A percentile compares a stretch with the other conserved stretches of the same genome.
Evolutionary conservation across 2,797 vertebrate genomes (phyloP).

Genomic region (Alosa sapidissima): DNA sequence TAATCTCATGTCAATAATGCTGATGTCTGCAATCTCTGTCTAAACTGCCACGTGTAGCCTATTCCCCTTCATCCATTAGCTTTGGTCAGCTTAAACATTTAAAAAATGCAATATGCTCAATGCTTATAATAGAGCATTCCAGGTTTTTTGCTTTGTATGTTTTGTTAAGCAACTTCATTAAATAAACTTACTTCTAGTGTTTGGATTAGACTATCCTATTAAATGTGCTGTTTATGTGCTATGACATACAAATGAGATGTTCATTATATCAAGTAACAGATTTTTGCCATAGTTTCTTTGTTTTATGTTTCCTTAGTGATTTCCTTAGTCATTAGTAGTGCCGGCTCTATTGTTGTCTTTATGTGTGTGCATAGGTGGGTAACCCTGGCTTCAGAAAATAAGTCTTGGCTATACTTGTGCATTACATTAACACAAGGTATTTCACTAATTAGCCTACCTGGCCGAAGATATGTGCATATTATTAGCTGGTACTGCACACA

Average conservation of each 20-base stretch:
- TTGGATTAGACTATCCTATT: not conserved
- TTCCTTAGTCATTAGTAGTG: not conserved
- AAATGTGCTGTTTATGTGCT: not conserved
- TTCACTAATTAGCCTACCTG: no score
- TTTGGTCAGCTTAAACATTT: not conserved
- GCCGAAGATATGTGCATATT: no score
- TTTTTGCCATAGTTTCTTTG: not conserved
- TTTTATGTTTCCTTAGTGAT: not conserved
- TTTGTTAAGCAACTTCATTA: not conserved
- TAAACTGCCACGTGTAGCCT: not conserved
- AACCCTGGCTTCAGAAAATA: no score
- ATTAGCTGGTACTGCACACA: no score
- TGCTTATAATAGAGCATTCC: not conserved
- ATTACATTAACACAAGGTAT: no score
- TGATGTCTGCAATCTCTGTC: not conserved
- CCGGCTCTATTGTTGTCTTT: not conserved
- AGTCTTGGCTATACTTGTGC: no score
- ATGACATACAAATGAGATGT: not conserved
- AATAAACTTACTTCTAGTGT: not conserved
- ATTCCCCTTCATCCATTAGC: not conserved
- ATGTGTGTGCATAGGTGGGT: not conserved
- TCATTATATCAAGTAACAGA: not conserved
- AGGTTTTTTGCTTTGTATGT: not conserved
- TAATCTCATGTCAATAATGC: not conserved
- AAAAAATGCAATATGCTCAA: not conserved